phyloP scores from a whole-genome alignment of 2,113 vertebrate genomes.

The Albula glossodonta region DNA sequence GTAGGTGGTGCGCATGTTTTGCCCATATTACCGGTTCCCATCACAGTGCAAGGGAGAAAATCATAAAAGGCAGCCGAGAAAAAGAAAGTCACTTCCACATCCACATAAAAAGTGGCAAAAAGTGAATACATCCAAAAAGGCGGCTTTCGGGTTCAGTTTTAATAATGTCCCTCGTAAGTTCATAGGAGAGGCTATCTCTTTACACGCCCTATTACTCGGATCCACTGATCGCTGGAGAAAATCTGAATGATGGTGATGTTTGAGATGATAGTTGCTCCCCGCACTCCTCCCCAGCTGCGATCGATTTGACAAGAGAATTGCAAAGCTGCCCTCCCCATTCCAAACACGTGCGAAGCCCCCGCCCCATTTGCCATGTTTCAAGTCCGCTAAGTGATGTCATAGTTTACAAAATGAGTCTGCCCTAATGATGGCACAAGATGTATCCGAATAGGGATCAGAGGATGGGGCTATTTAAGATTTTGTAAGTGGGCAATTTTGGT shows the following conservation, averaged over 20 bases:
- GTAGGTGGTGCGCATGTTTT: slow-evolving; percentile 39
- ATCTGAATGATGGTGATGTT: slow-evolving; percentile 65
- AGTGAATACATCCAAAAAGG: slow-evolving; percentile 58
- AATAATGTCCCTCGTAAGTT: slow-evolving; percentile 55
- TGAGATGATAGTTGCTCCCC: slow-evolving; percentile 64
- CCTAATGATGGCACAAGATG: slow-evolving; percentile 4
- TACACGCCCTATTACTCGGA: slow-evolving; percentile 33
- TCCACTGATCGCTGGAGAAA: slow-evolving; percentile 53
- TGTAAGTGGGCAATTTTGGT: background rate
- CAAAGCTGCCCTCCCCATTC: slow-evolving; percentile 71
- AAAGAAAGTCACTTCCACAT: slow-evolving; percentile 8
- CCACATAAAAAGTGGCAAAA: slow-evolving; percentile 46
- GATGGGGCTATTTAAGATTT: background rate
- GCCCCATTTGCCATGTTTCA: slow-evolving; percentile 60
- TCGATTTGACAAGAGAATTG: slow-evolving; percentile 75
- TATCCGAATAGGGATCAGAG: background rate
- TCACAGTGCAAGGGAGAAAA: slow-evolving; percentile 30
- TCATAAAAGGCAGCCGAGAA: slow-evolving; percentile 24
- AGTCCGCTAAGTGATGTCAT: slow-evolving; percentile 70
- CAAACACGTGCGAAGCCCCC: slow-evolving; percentile 71
- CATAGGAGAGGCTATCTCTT: slow-evolving; percentile 33
- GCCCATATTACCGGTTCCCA: slow-evolving; percentile 44
- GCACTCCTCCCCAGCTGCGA: slow-evolving; percentile 70
- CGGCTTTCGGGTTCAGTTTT: slow-evolving; percentile 33
- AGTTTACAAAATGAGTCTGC: slow-evolving; percentile 52